phyloP scores from a whole-genome alignment of 2,797 vertebrate genomes.

The Galaxias olidus region DNA sequence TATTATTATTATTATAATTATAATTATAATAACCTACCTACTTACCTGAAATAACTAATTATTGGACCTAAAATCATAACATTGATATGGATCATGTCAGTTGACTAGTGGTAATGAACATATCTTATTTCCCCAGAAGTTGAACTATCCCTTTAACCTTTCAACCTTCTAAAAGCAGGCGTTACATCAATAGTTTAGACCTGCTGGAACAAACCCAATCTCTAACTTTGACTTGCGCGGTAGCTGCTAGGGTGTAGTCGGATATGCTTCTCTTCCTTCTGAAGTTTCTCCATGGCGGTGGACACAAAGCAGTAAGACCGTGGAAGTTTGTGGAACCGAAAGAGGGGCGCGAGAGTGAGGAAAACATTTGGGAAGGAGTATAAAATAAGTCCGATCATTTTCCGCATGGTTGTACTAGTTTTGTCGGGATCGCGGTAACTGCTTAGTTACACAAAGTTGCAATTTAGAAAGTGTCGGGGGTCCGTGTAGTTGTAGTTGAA shows the following conservation, averaged over 20 bases:
- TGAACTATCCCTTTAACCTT: too few species aligned
- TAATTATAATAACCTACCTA: too few species aligned
- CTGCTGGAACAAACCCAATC: too few species aligned
- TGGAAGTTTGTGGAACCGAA: constrained; percentile 29
- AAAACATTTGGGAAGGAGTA: constrained; percentile 9
- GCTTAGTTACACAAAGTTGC: constrained; percentile 43
- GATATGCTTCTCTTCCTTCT: constrained; percentile 53
- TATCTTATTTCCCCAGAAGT: too few species aligned
- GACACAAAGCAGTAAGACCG: constrained; percentile 60
- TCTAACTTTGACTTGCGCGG: constrained; percentile 68
- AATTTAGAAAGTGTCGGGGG: constrained; percentile 34
- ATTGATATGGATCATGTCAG: too few species aligned
- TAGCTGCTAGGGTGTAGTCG: constrained; percentile 72
- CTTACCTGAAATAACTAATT: too few species aligned
- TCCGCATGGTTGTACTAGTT: constrained; percentile 32
- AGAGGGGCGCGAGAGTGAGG: constrained; percentile 9
- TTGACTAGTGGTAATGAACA: too few species aligned
- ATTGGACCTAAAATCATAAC: too few species aligned
- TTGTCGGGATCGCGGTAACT: constrained; percentile 37
- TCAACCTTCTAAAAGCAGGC: too few species aligned
- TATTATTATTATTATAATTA: too few species aligned
- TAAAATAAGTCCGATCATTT: constrained; percentile 4
- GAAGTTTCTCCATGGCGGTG: constrained; percentile 68
- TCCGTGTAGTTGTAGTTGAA: constrained; percentile 24
- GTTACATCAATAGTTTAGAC: too few species aligned